Conservation (phyloP, 2,113 vertebrate species). For the Progne subis region DNA sequence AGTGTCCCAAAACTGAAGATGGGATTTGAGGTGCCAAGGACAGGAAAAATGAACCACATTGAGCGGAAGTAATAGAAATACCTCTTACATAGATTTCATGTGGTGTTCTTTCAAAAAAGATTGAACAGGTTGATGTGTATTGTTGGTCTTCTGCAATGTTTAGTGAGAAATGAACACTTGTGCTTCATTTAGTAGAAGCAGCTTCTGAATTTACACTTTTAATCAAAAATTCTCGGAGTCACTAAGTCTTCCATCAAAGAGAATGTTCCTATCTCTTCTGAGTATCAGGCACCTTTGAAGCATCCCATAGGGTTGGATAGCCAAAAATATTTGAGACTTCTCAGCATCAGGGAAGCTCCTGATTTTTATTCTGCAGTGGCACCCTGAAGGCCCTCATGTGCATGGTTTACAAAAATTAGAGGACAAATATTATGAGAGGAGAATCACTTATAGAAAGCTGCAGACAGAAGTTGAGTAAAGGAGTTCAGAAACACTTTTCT, state of each 20-base stretch:
- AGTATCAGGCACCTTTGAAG: background rate
- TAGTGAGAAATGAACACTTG: background rate
- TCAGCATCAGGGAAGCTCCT: background rate
- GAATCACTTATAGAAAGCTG: background rate
- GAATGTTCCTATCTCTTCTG: background rate
- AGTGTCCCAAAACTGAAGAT: background rate
- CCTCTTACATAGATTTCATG: background rate
- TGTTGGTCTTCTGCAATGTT: background rate
- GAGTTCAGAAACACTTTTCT: background rate
- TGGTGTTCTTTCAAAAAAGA: background rate
- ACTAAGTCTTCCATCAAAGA: background rate
- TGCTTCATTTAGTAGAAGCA: background rate
- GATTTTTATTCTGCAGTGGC: background rate
- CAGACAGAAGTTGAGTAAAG: background rate
- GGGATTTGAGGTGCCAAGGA: background rate
- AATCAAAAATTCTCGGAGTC: background rate
- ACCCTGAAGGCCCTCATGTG: background rate
- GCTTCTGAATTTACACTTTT: background rate
- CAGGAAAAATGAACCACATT: rapidly evolving
- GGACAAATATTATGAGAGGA: background rate
- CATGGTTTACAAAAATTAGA: background rate
- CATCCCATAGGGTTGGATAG: background rate
- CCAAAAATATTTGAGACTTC: background rate
- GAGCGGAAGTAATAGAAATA: background rate
- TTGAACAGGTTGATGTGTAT: background rate